Conservation (phyloP, 2,888 invertebrate genomes). For the Megamerina dolium region DNA sequence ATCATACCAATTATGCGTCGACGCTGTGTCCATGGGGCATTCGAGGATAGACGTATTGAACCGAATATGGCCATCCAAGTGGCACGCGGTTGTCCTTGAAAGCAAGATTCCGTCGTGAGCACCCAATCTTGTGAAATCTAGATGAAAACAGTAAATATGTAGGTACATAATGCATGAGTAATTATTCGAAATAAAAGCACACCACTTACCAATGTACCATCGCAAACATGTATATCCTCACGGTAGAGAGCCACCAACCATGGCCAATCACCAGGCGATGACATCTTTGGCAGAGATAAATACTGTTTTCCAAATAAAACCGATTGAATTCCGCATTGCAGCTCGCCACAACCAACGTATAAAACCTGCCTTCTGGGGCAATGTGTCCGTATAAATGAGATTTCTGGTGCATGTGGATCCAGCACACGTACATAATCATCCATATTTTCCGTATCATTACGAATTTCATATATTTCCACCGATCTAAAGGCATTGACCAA, state of each 20-base stretch:
- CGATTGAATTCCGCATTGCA: conserved; percentile 68
- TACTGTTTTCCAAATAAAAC: conserved; percentile 48
- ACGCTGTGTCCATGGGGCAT: conserved; percentile 84
- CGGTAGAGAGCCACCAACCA: conserved; percentile 82
- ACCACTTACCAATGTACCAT: conserved; percentile 67
- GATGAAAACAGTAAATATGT: background rate
- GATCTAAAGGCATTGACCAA: conserved; percentile 54
- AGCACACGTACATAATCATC: conserved; percentile 74
- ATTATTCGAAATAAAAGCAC: background rate
- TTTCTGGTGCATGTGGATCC: conserved; percentile 73
- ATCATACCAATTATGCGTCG: conserved; percentile 78
- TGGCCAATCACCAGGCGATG: conserved; percentile 84
- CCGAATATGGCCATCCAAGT: conserved; percentile 81
- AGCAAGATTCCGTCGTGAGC: conserved; percentile 80
- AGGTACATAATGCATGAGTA: background rate
- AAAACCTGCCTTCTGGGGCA: conserved; percentile 74
- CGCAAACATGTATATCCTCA: conserved; percentile 81
- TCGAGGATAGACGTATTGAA: conserved; percentile 67
- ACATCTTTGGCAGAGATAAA: conserved; percentile 59
- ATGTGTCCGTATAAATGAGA: conserved; percentile 70
- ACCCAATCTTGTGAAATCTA: conserved; percentile 69
- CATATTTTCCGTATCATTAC: conserved; percentile 55
- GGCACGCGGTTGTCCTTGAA: conserved; percentile 80
- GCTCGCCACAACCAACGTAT: conserved; percentile 69
- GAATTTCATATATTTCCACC: conserved; percentile 63